Conservation (phyloP, 2,113 vertebrate genomes). For the Capricornis sumatraensis region DNA sequence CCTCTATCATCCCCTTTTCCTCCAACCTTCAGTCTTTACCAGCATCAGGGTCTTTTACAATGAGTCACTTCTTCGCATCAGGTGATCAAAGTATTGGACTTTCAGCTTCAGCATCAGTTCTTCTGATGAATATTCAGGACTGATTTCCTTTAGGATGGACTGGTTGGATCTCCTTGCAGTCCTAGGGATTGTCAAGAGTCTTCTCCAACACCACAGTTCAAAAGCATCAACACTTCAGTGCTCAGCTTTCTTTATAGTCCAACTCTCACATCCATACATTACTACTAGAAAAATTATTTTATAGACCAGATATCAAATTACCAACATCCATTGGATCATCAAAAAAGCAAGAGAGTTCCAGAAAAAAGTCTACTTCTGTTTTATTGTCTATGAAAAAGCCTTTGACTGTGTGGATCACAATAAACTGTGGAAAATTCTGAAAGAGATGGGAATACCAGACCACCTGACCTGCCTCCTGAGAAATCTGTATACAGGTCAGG, state of each 20-base stretch:
- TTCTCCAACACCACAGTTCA: background rate
- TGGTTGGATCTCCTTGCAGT: background rate
- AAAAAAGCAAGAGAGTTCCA: background rate
- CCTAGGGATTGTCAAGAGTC: background rate
- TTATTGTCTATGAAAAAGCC: background rate
- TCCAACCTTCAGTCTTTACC: background rate
- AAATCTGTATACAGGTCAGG: background rate
- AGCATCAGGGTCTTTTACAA: background rate
- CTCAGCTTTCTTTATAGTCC: background rate
- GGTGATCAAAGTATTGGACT: background rate
- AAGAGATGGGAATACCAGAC: background rate
- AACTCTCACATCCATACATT: background rate
- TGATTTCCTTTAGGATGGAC: background rate
- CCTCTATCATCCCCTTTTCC: background rate
- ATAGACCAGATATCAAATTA: background rate
- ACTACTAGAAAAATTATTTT: background rate
- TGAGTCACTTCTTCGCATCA: background rate
- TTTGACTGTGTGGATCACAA: background rate
- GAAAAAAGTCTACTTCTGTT: background rate
- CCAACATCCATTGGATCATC: background rate
- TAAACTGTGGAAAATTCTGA: background rate
- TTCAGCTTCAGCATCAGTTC: background rate
- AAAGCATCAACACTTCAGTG: background rate
- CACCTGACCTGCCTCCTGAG: background rate
- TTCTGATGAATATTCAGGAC: background rate